Conservation (phyloP, 2,888 invertebrate genomes). For the Eulithis testata region DNA sequence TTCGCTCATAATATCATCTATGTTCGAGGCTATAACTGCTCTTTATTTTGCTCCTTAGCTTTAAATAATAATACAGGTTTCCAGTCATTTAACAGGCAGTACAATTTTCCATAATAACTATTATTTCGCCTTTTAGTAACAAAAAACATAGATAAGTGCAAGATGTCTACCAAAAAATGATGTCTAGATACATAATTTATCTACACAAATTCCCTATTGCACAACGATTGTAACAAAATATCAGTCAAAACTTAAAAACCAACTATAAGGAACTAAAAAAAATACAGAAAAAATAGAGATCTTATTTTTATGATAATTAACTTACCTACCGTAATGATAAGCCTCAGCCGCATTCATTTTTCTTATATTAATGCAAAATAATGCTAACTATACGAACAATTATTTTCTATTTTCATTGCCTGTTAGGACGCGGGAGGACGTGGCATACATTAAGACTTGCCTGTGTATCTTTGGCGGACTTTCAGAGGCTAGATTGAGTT, state of each 20-base stretch:
- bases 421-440: constrained; percentile 6
- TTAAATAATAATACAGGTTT: constrained; percentile 4
- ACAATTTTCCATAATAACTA: constrained; percentile 13
- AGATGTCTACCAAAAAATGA: not conserved
- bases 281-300: not conserved
- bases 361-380: constrained; percentile 31
- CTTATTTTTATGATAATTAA: constrained; percentile 20
- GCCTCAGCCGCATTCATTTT: constrained; percentile 30
- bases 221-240: not conserved
- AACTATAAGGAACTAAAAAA: constrained; percentile 11
- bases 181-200: not conserved
- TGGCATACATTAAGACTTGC: not conserved
- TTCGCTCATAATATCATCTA: no score
- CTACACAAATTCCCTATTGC: not conserved
- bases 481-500: constrained; percentile 4
- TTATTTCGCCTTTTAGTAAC: not conserved
- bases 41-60: constrained; percentile 3
- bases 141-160: constrained; percentile 1
- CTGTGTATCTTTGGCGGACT: constrained; percentile 1
- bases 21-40: constrained; percentile 3
- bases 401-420: constrained; percentile 19
- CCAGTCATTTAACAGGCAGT: constrained; percentile 21
- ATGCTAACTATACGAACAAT: constrained; percentile 34
- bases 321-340: constrained; percentile 21
- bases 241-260: constrained; percentile 28